Conservation (phyloP, 2,888 invertebrate species). For the Cacoxenus indagator region DNA sequence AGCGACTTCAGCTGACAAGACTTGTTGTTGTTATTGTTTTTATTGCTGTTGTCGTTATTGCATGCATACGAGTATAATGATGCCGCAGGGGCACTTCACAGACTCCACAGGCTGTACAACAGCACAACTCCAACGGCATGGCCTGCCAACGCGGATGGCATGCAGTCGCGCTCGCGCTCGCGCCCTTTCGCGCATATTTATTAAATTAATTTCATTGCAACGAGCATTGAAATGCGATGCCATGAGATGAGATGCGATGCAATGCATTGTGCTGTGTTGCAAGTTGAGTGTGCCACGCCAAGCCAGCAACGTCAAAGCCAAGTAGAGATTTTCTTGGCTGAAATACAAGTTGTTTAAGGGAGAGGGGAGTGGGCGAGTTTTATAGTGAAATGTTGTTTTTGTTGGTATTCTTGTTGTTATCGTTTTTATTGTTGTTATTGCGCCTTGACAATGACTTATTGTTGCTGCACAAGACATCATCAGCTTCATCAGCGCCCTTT, state of each 20-base stretch:
- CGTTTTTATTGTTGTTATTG: conserved; percentile 40
- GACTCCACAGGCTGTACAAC: not conserved
- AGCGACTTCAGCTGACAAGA: not conserved
- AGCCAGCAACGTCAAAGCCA: not conserved
- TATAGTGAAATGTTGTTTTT: not conserved
- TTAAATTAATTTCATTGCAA: conserved; percentile 59
- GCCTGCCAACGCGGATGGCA: conserved; percentile 32
- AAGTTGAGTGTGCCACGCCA: conserved; percentile 9
- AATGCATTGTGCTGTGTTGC: conserved; percentile 30
- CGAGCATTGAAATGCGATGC: conserved; percentile 31
- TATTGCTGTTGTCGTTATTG: not conserved
- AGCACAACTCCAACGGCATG: conserved; percentile 44
- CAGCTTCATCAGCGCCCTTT: conserved; percentile 20
- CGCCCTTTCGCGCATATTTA: conserved; percentile 36
- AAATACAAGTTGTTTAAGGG: too few species aligned
- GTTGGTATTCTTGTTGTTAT: conserved; percentile 35
- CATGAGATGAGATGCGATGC: not conserved
- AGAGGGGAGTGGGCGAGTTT: too few species aligned
- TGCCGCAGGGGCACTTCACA: not conserved
- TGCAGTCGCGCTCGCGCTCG: too few species aligned
- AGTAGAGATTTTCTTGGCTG: too few species aligned
- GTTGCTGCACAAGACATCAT: conserved; percentile 36
- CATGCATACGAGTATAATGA: conserved; percentile 15
- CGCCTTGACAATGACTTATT: conserved; percentile 61
- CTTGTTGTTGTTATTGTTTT: not conserved